Conservation (phyloP, 2,797 vertebrate species). For the Schizopygopsis malacanthus region DNA sequence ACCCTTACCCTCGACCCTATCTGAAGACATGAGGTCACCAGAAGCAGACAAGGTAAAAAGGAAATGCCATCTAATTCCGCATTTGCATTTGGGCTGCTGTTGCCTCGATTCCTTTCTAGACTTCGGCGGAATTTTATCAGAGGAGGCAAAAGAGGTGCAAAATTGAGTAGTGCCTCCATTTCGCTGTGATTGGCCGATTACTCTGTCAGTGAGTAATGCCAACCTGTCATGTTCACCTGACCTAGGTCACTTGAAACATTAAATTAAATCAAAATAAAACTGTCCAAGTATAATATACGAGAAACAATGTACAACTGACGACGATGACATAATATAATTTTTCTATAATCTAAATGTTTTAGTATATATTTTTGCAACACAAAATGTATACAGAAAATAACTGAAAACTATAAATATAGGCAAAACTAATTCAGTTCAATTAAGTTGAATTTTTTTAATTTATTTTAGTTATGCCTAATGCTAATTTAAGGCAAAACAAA, state of each 20-base stretch:
- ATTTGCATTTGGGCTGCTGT: slow-evolving; percentile 53
- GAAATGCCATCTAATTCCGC: slow-evolving; percentile 45
- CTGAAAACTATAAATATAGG: too few relatives aligned
- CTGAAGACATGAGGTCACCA: slow-evolving; percentile 53
- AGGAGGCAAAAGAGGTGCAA: neutral
- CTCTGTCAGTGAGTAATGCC: neutral
- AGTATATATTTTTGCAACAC: too few relatives aligned
- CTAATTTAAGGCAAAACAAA: too few relatives aligned
- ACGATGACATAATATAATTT: too few relatives aligned
- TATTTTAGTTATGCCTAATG: too few relatives aligned
- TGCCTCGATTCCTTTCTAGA: neutral
- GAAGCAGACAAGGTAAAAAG: slow-evolving; percentile 34
- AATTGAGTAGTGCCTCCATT: neutral
- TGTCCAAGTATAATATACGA: neutral
- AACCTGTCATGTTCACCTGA: neutral
- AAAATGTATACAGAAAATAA: too few relatives aligned
- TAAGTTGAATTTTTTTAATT: too few relatives aligned
- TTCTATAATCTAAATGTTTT: too few relatives aligned
- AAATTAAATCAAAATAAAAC: neutral
- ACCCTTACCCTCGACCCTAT: slow-evolving; percentile 51
- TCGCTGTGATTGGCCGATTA: neutral
- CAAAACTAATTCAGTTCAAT: too few relatives aligned
- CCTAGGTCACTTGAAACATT: neutral
- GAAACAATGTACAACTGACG: neutral
- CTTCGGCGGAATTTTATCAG: neutral